Percentiles rank a stretch among this genome's conserved stretches.
These are phyloP conservation scores for Drosophila tanythrix DNA, from an alignment of 2,888 invertebrate genomes.

Conservation along the genomic window DNA sequence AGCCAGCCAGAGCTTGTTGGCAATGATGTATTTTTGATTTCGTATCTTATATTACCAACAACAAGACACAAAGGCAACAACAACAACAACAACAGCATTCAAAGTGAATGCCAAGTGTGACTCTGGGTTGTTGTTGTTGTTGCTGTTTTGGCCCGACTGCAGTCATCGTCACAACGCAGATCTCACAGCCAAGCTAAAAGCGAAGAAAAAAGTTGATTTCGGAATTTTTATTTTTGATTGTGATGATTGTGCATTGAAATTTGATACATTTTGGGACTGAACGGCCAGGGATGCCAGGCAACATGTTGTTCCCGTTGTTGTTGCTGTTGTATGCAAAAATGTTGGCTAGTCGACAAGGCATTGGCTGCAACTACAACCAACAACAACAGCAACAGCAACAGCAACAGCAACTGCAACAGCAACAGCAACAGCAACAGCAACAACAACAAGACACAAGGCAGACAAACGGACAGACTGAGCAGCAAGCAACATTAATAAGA, in stretches of 20 bases:
- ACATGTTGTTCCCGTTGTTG: slow-evolving; percentile 36
- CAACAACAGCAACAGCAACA: slow-evolving; percentile 45
- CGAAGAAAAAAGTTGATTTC: slow-evolving; percentile 76
- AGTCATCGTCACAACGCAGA: slow-evolving; percentile 58
- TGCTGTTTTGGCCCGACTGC: slow-evolving; percentile 27
- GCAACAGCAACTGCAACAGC: slow-evolving; percentile 46
- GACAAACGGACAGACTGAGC: slow-evolving; percentile 17
- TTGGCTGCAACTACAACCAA: slow-evolving; percentile 60
- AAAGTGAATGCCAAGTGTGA: slow-evolving; percentile 61
- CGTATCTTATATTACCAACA: slow-evolving; percentile 82
- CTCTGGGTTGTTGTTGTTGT: slow-evolving; percentile 41
- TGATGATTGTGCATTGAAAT: slow-evolving; percentile 84
- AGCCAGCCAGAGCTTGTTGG: slow-evolving; percentile 71
- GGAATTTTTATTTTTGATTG: slow-evolving; percentile 81
- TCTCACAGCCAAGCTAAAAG: slow-evolving; percentile 30
- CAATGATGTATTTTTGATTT: slow-evolving; percentile 82
- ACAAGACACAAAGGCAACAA: slow-evolving; percentile 53
- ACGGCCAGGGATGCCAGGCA: slow-evolving; percentile 53
- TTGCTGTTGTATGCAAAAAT: slow-evolving; percentile 72
- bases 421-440: slow-evolving; percentile 40
- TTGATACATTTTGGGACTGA: slow-evolving; percentile 83
- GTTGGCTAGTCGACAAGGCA: slow-evolving; percentile 77
- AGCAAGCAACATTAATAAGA: slow-evolving; percentile 77
- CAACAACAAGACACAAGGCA: slow-evolving; percentile 37
- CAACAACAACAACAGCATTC: slow-evolving; percentile 39